phyloP scores from a whole-genome alignment of 2,797 vertebrate genomes.

The Apodemus agrarius region DNA sequence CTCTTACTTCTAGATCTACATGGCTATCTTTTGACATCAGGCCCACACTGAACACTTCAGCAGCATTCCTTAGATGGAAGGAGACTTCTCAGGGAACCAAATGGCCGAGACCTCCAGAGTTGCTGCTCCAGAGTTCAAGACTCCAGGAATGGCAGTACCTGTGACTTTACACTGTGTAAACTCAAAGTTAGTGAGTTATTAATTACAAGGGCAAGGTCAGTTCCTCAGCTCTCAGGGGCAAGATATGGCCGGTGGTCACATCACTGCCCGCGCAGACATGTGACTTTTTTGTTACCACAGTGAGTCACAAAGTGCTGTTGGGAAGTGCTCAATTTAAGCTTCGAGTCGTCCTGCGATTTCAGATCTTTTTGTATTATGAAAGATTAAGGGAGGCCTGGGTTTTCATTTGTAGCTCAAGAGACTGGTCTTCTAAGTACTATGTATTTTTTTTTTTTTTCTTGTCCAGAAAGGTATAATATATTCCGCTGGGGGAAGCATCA shows the following conservation, averaged over 20 bases:
- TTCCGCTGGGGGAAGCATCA: neutral
- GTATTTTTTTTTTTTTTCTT: constrained; percentile 21
- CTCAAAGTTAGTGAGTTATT: constrained; percentile 10
- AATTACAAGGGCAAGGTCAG: constrained; percentile 33
- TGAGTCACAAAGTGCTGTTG: neutral
- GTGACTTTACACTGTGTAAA: neutral
- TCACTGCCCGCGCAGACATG: neutral
- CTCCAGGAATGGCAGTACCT: neutral
- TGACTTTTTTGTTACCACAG: neutral
- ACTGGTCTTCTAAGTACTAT: neutral
- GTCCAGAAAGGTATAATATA: neutral
- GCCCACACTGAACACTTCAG: neutral
- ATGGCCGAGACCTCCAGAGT: neutral
- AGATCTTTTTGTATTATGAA: neutral
- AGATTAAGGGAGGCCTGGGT: neutral
- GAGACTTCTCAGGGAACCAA: neutral
- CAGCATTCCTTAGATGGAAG: neutral
- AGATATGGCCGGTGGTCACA: neutral
- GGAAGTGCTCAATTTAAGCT: neutral
- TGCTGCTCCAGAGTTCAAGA: neutral
- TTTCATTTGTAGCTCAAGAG: constrained; percentile 37
- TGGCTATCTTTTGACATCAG: constrained; percentile 11
- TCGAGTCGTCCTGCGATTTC: neutral
- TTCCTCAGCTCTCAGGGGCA: neutral
- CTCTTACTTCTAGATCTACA: neutral